phyloP scores from a whole-genome alignment of 2,797 vertebrate genomes.

The Arctocebus calabarensis region DNA sequence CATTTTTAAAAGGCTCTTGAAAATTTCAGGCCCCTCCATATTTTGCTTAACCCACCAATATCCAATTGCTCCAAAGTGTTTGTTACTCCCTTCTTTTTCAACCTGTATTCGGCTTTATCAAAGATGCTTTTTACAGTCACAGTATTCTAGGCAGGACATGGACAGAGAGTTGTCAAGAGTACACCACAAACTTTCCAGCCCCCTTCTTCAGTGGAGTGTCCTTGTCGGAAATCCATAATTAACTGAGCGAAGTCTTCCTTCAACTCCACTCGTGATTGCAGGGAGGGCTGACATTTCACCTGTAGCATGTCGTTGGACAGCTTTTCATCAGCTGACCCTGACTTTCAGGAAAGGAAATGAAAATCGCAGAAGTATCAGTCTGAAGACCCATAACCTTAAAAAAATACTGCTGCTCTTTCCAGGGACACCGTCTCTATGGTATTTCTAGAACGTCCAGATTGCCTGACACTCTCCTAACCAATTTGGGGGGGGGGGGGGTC shows the following conservation, averaged over 20 bases:
- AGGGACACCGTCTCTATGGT: background rate
- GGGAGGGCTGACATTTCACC: background rate
- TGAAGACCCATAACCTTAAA: background rate
- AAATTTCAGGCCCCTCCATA: background rate
- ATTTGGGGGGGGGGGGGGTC: accelerated
- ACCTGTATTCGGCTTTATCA: background rate
- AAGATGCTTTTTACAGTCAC: background rate
- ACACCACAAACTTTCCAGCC: background rate
- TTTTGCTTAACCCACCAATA: background rate
- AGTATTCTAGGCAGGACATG: background rate
- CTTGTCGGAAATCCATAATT: background rate
- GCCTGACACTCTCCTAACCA: background rate
- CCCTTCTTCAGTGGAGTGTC: background rate
- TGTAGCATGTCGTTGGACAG: background rate
- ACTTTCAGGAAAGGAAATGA: background rate
- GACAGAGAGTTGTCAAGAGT: background rate
- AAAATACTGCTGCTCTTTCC: background rate
- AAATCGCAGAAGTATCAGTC: background rate
- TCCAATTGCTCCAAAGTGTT: slow-evolving; percentile 4
- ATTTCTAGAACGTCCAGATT: background rate
- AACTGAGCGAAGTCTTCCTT: background rate
- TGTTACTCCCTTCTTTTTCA: background rate
- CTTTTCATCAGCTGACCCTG: background rate
- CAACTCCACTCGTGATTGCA: background rate
- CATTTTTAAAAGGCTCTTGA: background rate